A percentile compares a stretch with the other conserved stretches of the same genome.
Conservation (phyloP, 2,888 invertebrate genomes). For the Campoletis raptor region DNA sequence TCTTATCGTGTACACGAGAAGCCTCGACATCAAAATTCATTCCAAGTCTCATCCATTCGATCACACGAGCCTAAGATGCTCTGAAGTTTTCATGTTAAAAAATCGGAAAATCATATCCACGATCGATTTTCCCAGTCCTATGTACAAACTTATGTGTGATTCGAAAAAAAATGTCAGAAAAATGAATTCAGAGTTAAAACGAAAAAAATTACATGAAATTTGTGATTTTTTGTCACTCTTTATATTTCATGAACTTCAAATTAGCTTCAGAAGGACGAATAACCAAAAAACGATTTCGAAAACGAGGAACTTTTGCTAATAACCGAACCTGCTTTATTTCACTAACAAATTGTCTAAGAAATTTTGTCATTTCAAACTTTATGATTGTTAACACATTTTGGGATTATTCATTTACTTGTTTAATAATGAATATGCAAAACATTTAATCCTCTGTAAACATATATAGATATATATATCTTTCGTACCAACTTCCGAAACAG, state of each 20-base stretch:
- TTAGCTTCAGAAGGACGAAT: no score
- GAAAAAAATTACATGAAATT: not conserved
- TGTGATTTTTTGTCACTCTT: not conserved
- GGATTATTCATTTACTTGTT: not conserved
- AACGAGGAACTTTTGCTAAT: not conserved
- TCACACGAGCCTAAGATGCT: not conserved
- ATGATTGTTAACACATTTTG: not conserved
- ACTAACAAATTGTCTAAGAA: not conserved
- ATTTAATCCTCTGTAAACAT: not conserved
- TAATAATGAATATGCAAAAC: not conserved
- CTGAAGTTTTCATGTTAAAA: not conserved
- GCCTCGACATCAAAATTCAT: conserved; percentile 10
- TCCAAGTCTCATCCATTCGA: not conserved
- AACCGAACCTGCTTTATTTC: not conserved
- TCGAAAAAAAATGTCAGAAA: not conserved
- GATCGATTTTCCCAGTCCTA: not conserved
- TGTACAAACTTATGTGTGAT: not conserved
- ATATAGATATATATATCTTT: not conserved
- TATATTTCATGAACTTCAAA: not conserved
- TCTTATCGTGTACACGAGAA: conserved; percentile 57
- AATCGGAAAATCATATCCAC: not conserved
- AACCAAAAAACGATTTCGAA: not conserved
- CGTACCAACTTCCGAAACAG: not conserved
- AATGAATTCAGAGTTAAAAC: not conserved
- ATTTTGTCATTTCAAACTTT: not conserved